Conservation (phyloP, 2,113 vertebrate species). For the Actinemys pallida region DNA sequence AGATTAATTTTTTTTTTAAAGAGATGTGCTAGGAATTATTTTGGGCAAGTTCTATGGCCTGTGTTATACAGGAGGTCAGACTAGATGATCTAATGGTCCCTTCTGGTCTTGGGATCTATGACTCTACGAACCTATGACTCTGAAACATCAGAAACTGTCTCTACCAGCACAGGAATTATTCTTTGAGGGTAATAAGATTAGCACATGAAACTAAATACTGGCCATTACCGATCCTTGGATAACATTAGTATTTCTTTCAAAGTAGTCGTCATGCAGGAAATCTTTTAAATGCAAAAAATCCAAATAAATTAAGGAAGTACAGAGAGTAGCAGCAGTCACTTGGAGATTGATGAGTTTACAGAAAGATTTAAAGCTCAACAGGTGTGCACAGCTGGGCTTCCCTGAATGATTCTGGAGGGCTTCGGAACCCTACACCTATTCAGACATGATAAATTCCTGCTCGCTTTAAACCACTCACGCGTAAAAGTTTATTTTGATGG, state of each 20-base stretch:
- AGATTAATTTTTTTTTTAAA: not conserved
- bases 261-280: not conserved
- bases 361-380: constrained; percentile 68
- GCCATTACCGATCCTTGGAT: not conserved
- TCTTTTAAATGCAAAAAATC: constrained; percentile 29
- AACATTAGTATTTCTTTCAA: not conserved
- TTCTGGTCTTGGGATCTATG: not conserved
- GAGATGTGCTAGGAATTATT: not conserved
- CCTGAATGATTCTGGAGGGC: constrained; percentile 32
- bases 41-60: not conserved
- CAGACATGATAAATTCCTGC: constrained; percentile 43
- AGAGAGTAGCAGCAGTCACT: constrained; percentile 28
- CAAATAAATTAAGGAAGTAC: constrained; percentile 13
- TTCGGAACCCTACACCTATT: constrained; percentile 58
- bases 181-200: not conserved
- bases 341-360: constrained; percentile 54
- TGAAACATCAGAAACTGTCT: not conserved
- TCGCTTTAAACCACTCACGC: constrained; percentile 19
- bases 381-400: constrained; percentile 61
- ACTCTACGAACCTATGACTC: not conserved
- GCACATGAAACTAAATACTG: not conserved
- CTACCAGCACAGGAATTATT: not conserved
- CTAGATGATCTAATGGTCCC: not conserved
- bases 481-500: not conserved
- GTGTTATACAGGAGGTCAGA: not conserved